phyloP scores from a whole-genome alignment of 2,113 vertebrate genomes.

The Butorides virescens region DNA sequence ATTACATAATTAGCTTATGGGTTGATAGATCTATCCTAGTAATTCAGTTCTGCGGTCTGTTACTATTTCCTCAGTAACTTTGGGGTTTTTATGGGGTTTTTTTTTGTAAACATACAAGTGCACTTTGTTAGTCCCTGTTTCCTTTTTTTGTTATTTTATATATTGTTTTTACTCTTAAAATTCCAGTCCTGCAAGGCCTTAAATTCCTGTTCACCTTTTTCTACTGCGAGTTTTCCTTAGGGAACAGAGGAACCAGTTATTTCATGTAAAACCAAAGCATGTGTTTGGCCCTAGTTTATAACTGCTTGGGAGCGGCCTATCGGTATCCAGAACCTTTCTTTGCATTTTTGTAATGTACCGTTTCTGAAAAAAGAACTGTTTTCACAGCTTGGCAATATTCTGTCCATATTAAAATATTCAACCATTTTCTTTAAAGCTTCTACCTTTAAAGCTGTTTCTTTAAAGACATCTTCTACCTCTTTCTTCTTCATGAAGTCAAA shows the following conservation, averaged over 20 bases:
- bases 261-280: not conserved
- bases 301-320: not conserved
- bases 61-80: not conserved
- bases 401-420: not conserved
- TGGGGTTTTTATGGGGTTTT: rapidly evolving
- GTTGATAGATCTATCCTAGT: not conserved
- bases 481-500: not conserved
- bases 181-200: not conserved
- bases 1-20: not conserved
- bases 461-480: not conserved
- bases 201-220: not conserved
- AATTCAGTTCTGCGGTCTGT: not conserved
- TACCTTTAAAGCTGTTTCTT: not conserved
- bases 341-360: not conserved
- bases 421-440: not conserved
- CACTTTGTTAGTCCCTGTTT: not conserved
- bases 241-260: not conserved
- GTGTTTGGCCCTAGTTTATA: not conserved
- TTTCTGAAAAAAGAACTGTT: not conserved
- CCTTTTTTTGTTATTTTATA: not conserved
- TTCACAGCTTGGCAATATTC: not conserved
- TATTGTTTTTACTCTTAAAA: not conserved
- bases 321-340: not conserved
- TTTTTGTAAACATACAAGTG: not conserved
- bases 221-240: not conserved